Conservation (phyloP, 2,113 vertebrate species). For the Macrotus californicus region DNA sequence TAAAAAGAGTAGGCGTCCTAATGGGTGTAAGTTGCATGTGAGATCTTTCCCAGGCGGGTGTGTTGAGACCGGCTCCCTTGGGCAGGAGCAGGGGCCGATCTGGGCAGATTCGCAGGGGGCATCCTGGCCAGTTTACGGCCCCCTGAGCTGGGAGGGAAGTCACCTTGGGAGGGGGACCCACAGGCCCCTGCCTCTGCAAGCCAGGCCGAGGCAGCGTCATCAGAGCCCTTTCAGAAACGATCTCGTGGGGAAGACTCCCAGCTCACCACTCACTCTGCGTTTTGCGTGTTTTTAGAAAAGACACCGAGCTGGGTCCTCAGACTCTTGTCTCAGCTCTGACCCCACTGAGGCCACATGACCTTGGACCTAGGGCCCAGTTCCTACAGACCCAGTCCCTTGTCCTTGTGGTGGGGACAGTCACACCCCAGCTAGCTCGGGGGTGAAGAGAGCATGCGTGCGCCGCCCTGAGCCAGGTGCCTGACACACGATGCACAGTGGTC, state of each 20-base stretch:
- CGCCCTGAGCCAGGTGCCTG: rapidly evolving
- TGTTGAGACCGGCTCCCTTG: no score
- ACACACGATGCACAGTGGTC: rapidly evolving
- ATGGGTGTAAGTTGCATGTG: rapidly evolving
- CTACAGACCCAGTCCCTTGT: rapidly evolving
- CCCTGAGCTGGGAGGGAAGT: no score
- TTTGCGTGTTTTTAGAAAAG: not conserved
- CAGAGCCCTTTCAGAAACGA: not conserved
- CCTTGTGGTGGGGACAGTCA: rapidly evolving
- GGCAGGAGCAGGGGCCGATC: not conserved
- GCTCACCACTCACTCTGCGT: no score
- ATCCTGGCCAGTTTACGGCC: rapidly evolving
- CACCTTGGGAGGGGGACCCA: not conserved
- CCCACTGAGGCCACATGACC: rapidly evolving
- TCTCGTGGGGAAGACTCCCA: rapidly evolving
- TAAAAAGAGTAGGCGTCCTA: no score
- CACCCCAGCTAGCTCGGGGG: rapidly evolving
- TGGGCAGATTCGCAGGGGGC: rapidly evolving
- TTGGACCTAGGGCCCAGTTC: rapidly evolving
- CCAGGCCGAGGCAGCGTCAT: not conserved
- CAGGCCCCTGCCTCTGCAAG: rapidly evolving
- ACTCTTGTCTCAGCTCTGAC: not conserved
- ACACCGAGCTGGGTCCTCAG: rapidly evolving
- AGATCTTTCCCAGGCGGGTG: rapidly evolving
- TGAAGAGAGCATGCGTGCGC: rapidly evolving